Conservation (phyloP, 2,888 invertebrate species). For the Trisateles emortualis region DNA sequence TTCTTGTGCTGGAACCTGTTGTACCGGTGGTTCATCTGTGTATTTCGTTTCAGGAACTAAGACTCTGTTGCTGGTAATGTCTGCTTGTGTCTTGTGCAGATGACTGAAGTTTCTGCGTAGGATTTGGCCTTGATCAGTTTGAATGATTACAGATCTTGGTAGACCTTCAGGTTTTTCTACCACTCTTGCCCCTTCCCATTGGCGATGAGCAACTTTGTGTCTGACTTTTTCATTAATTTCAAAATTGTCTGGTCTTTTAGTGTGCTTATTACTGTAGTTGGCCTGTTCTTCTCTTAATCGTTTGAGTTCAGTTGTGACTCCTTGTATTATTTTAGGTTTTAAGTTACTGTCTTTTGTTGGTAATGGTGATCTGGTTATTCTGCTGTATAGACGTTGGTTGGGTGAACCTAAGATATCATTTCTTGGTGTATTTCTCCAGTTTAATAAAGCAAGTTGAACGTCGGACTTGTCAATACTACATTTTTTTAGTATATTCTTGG, state of each 20-base stretch:
- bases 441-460: constrained; percentile 29
- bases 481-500: no score
- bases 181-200: constrained; percentile 1
- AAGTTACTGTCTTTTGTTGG: constrained; percentile 13
- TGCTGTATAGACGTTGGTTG: constrained; percentile 26
- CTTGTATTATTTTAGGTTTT: no score
- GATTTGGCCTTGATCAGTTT: no score
- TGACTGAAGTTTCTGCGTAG: no score
- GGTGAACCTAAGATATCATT: no score
- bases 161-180: background rate
- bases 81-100: no score
- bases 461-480: no score
- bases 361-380: constrained; percentile 31
- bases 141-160: no score
- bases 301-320: constrained; percentile 14
- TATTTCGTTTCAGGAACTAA: background rate
- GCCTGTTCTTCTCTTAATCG: constrained; percentile 15
- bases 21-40: background rate
- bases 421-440: constrained; percentile 33
- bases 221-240: background rate
- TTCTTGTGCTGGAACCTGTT: background rate
- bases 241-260: constrained; percentile 5
- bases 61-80: background rate
- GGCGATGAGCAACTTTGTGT: background rate
- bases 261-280: constrained; percentile 15